Evolutionary conservation across 2,113 vertebrate genomes (phyloP), one percentile per base, ranked within the genome.

Genomic region (Gobius niger): DNA sequence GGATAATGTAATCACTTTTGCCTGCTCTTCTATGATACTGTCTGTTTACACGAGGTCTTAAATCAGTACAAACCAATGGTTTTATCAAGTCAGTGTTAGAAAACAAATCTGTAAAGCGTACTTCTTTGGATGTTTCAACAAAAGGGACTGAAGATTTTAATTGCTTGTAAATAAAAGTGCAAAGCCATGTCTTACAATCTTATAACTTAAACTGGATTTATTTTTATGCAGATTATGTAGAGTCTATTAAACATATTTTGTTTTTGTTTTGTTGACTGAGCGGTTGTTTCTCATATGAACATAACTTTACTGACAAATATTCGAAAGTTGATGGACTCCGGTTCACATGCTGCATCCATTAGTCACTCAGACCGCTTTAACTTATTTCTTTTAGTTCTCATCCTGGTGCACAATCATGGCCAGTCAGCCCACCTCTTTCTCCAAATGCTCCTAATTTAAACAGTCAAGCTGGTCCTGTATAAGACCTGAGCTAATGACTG

Each of bases 221-320:
- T 90, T 88, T 88, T 91, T 90, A 85, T 87, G 77, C 42, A 84
- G 71, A 81, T 84, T 84, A 86, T 90, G 85, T 90, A 87, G 85
- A 86, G 80, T 87, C 77, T 83, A 84, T 87, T 75, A 87, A 90
- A 81, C 51, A 11, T 82, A 53, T 70, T 34, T 53, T 24, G 41
- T 78, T 85, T 88, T 89, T 67, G 88, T 83, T 77, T 57, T 74
- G 44, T 68, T 86, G 61, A 67, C 60, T 79, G 81, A 88, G 82
- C 63, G 80, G 44, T 72, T 49, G 72, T 50, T 70, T 82, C 70
- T 71, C 53, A 52, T 63, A 42, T 60, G 47, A 75, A 60, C 13
- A 44, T 82, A 85, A 82, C 75, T 44, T 85, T 68, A 85, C 75
- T 81, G 66, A 84, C 75, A 69, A 24, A 73, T 44, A 64, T 64